Evolutionary conservation across 2,888 invertebrate species (phyloP).

Genomic region (Disparrhopalites patrizii): DNA sequence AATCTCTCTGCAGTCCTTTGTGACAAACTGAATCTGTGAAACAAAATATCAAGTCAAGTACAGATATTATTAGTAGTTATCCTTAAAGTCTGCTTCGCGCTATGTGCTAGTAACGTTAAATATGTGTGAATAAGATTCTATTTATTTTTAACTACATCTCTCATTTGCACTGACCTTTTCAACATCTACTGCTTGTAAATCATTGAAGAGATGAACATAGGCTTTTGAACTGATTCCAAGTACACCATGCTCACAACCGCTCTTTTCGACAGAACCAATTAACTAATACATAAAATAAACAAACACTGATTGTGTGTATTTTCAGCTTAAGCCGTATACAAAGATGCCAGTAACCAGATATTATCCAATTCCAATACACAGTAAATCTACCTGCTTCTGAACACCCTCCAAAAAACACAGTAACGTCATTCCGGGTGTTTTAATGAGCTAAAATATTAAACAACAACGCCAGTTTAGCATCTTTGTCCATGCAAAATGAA

Average conservation of each 20-base stretch:
- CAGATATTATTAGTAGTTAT: background rate
- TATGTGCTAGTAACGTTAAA: background rate
- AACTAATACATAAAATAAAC: too few relatives aligned
- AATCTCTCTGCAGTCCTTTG: constrained; percentile 31
- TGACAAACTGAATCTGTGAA: constrained; percentile 29
- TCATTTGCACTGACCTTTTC: constrained; percentile 26
- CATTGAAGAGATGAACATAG: background rate
- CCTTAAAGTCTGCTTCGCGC: background rate
- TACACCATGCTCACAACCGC: too few relatives aligned
- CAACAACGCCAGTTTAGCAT: too few relatives aligned
- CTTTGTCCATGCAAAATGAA: too few relatives aligned
- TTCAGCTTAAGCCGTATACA: too few relatives aligned
- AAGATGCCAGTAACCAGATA: background rate
- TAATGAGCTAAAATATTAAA: too few relatives aligned
- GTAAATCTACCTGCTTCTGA: constrained; percentile 1
- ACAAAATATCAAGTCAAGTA: background rate
- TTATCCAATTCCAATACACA: too few relatives aligned
- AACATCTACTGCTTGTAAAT: constrained; percentile 33
- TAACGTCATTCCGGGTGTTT: background rate
- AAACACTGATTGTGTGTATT: too few relatives aligned
- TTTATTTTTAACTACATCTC: background rate
- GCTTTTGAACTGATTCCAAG: background rate
- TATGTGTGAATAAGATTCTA: background rate
- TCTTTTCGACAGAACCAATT: too few relatives aligned
- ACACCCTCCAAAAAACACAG: background rate